Evolutionary conservation across 2,888 invertebrate species (phyloP), one percentile per base, ranked within the genome.

Genomic region (Drosophila melanosoma): DNA sequence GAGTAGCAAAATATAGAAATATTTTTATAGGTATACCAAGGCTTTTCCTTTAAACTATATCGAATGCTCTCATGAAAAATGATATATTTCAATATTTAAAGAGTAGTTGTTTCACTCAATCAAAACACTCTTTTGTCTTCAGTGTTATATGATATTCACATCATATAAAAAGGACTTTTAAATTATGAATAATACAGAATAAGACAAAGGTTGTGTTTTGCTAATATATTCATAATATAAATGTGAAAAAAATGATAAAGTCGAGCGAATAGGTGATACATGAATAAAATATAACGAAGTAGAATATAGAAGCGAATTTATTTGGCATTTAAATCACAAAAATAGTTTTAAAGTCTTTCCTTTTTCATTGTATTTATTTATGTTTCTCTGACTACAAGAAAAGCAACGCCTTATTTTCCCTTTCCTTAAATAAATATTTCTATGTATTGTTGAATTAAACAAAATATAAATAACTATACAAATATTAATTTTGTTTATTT

Each of bases 31-130:
- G 7, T 42, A 12, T 12, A 45, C 12, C 0, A 3, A 8, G 20
- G 7, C 3, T 45, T 6, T 42, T 12, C 6, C 45, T 23, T 15
- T 6, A 23, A 3, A 4, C 0, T 15, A 11, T 10, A n/a, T n/a
- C 1, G 4, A n/a, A 10, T n/a, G 7, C 17, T 17, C 7, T 15
- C 6, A 0, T 17, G 10, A 5, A 40, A 42, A n/a, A 42, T 42
- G 0, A 23, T 8, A 4, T 12, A 7, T 7, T 1, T 20, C n/a
- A 0, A 23, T 15, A 1, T 2, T 15, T 0, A 12, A 45, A 20
- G 7, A 5, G 3, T 12, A 12, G 20, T 20, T 3, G 20, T 7
- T 20, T 42, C 20, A 38, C 1, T 17, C 1, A 45, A 45, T 23
- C 23, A 15, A 45, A 23, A 23, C 23, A 15, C 45, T 1, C 23